A percentile compares a stretch with the other conserved stretches of the same genome.
phyloP scores from a whole-genome alignment of 2,797 vertebrate genomes.

The Malurus splendens region DNA sequence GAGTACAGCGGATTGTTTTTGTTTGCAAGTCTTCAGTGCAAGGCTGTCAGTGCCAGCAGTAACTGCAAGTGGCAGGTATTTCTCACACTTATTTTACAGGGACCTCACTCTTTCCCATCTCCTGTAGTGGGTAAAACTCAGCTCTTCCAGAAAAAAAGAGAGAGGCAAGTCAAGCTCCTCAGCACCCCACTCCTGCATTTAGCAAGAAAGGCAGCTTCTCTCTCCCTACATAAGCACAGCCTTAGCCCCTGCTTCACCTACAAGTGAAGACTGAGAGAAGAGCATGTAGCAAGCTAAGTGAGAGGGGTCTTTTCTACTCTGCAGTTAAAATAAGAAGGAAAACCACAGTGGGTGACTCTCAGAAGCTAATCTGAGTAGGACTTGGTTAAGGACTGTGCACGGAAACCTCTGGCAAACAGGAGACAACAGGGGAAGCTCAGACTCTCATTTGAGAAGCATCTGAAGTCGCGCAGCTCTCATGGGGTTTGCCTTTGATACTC shows the following conservation, averaged over 20 bases:
- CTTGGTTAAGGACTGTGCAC: neutral
- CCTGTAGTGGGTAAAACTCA: neutral
- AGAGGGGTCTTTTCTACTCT: neutral
- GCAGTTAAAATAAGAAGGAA: neutral
- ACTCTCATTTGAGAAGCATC: neutral
- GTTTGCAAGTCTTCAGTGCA: neutral
- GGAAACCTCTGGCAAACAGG: neutral
- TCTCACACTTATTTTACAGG: neutral
- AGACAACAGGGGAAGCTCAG: neutral
- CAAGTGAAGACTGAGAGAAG: neutral
- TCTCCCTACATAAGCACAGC: neutral
- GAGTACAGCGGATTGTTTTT: constrained; percentile 13
- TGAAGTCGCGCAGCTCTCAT: neutral
- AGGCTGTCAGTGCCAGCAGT: neutral
- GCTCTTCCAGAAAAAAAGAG: neutral
- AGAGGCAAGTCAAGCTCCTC: neutral
- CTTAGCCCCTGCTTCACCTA: neutral
- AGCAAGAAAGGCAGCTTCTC: neutral
- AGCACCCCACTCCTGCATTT: neutral
- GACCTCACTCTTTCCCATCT: neutral
- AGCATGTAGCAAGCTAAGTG: neutral
- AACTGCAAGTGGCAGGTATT: neutral
- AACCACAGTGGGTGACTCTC: neutral
- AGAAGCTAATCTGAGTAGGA: neutral
- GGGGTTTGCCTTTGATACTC: neutral